Evolutionary conservation across 2,113 vertebrate genomes (phyloP), one percentile per base, ranked within the genome.

Genomic region (Rana temporaria): DNA sequence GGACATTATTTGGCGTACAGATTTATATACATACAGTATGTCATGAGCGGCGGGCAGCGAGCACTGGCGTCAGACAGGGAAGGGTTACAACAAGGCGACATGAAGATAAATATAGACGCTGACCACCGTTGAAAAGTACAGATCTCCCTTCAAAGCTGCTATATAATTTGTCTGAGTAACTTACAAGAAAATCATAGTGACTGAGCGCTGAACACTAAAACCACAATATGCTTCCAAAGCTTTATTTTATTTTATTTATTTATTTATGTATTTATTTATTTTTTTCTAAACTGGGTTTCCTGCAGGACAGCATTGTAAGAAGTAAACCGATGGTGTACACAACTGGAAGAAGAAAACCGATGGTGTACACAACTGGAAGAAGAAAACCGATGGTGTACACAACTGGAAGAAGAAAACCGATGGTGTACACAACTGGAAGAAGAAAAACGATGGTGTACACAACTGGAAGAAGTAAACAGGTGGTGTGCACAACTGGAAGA

Each of bases 91-190:
- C 53, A 30, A 53, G 32, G 34, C 71, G 34, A 26, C 34, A 19
- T 8, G 24, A 8, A 18, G 4, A 17, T 57, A 34, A 34, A 59
- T 59, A 59, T 32, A 74, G 71, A 12, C 12, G 20, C 57, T 20
- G 55, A 60, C 19, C 30, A 32, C 19, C 38, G 55, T 30, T 38
- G 30, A 26, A 57, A 73, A 73, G 55, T 34, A 34, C 53, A 56
- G 70, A 73, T 55, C 53, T 73, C 56, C 70, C 70, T 73, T 59
- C 53, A 34, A 7, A 18, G n/a, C 70, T 55, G 57, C 30, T 59
- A 73, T 73, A 26, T 73, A 73, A 74, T 74, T 74, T 74, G 55
- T 74, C 56, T n/a, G 26, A 74, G 53, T 74, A 74, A 74, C 70
- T 73, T 59, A 73, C 55, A 74, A 60, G 71, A 74, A 74, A 74